A percentile compares a stretch with the other conserved stretches of the same genome.
Evolutionary conservation across 2,888 invertebrate genomes (phyloP).

Genomic region (Ganaspis brasiliensis): DNA sequence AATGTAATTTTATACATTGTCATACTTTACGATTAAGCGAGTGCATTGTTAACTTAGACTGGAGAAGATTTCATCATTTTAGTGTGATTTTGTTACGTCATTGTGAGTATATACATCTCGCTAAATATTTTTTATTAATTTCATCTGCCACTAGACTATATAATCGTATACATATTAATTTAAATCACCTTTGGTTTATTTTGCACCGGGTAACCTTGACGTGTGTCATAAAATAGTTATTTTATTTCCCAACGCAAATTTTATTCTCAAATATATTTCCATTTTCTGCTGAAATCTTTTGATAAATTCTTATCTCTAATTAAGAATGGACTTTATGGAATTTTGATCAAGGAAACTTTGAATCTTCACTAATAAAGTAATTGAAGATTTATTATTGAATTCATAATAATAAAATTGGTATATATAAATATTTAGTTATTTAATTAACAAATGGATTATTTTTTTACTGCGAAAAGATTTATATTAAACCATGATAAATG

Average conservation of each 20-base stretch:
- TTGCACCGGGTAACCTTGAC: conserved; percentile 15
- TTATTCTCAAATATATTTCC: background rate
- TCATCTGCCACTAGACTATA: background rate
- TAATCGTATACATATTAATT: background rate
- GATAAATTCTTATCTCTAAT: background rate
- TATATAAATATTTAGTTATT: too few species aligned
- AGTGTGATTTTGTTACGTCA: conserved; percentile 20
- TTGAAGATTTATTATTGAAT: too few species aligned
- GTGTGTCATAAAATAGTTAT: background rate
- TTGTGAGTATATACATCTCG: background rate
- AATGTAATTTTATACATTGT: background rate
- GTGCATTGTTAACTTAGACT: background rate
- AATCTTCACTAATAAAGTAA: too few species aligned
- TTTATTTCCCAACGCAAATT: background rate
- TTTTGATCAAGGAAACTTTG: too few species aligned
- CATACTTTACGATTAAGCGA: background rate
- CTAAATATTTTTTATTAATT: background rate
- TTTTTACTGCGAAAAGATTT: too few species aligned
- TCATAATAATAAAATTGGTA: too few species aligned
- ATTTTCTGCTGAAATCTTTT: background rate
- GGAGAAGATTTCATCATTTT: conserved; percentile 32
- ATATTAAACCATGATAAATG: too few species aligned
- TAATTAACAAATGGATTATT: too few species aligned
- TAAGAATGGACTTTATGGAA: too few species aligned
- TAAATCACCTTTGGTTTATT: background rate